These are phyloP conservation scores for Drosophila equinoxialis DNA, from an alignment of 1,140 invertebrate species.

Conservation along the genomic window DNA sequence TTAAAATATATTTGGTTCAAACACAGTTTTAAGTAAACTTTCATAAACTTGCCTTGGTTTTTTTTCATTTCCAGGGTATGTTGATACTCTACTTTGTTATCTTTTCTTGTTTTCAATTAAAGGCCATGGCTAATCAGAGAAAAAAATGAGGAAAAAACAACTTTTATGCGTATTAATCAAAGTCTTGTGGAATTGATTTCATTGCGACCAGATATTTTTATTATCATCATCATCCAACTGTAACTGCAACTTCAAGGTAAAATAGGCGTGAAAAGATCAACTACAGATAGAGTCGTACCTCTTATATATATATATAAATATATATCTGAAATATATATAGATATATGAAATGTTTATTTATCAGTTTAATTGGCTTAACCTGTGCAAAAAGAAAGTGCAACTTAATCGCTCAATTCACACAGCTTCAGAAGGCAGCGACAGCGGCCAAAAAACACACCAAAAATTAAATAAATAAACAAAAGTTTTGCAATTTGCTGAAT, in stretches of 20 bases:
- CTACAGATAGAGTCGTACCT: not conserved
- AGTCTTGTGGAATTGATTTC: slow-evolving; percentile 55
- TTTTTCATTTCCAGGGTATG: not conserved
- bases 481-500: slow-evolving; percentile 28
- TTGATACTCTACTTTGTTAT: not conserved
- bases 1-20: too few relatives aligned
- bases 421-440: not conserved
- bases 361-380: not conserved
- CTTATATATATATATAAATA: not conserved
- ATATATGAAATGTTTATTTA: not conserved
- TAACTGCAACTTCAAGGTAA: slow-evolving; percentile 4
- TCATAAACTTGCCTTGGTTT: too few relatives aligned
- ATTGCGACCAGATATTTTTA: slow-evolving; percentile 3
- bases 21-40: too few relatives aligned
- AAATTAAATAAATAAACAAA: not conserved
- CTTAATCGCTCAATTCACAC: slow-evolving; percentile 65
- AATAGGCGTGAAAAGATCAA: slow-evolving; percentile 7
- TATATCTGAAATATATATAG: too few relatives aligned
- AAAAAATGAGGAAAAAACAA: not conserved
- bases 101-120: slow-evolving; percentile 52
- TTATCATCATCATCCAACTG: not conserved
- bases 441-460: slow-evolving; percentile 1
- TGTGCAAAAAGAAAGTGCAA: slow-evolving; percentile 57
- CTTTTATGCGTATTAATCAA: slow-evolving; percentile 66
- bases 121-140: slow-evolving; percentile 20